These are phyloP conservation scores for Ganaspis sp. DNA, from an alignment of 1,140 invertebrate species.

Conservation along the genomic window DNA sequence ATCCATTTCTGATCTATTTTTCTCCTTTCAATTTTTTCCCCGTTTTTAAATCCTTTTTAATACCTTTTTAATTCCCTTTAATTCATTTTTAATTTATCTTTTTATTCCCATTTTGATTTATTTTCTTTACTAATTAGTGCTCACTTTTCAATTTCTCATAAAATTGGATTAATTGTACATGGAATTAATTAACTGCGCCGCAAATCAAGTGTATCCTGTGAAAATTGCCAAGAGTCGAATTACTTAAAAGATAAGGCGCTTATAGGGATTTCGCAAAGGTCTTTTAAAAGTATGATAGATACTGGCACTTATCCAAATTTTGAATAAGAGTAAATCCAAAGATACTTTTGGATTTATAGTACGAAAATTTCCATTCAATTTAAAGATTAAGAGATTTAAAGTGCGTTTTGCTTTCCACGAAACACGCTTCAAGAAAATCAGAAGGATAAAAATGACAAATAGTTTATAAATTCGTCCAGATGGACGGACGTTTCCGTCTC, in stretches of 20 bases:
- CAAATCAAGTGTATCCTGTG: too few species aligned
- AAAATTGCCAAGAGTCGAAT: background rate
- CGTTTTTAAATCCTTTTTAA: too few species aligned
- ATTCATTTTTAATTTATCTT: too few species aligned
- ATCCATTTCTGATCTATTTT: too few species aligned
- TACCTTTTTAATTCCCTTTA: too few species aligned
- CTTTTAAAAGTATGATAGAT: background rate
- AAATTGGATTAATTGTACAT: too few species aligned
- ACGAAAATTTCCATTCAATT: background rate
- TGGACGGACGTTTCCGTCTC: background rate
- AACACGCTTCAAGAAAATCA: background rate
- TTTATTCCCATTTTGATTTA: too few species aligned
- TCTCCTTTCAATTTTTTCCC: too few species aligned
- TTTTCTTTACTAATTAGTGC: too few species aligned
- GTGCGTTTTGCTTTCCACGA: background rate
- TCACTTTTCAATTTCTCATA: too few species aligned
- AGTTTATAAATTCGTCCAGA: conserved; percentile 15
- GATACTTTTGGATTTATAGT: background rate
- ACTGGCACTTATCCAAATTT: background rate
- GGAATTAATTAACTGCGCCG: too few species aligned
- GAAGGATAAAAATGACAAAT: conserved; percentile 17
- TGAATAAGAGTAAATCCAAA: background rate
- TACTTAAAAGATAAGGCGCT: background rate
- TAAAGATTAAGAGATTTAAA: background rate
- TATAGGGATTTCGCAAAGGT: background rate